These are phyloP conservation scores for Anthophora plumipes DNA, from an alignment of 2,888 invertebrate species.

Conservation along the genomic window DNA sequence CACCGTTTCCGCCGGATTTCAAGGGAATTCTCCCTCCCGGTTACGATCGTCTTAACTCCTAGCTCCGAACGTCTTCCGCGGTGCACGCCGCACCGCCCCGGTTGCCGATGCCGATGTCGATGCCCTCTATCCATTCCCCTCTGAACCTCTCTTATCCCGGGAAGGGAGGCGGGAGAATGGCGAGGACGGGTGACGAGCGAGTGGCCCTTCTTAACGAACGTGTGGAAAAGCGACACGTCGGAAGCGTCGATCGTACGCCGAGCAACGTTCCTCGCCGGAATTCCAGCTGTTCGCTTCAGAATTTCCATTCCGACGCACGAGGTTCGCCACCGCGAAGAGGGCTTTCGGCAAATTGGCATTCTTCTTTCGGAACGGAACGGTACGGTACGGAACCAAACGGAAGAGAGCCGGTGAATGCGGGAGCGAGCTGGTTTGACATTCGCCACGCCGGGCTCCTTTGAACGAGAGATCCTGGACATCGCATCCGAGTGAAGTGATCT, in stretches of 20 bases:
- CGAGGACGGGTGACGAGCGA: no score
- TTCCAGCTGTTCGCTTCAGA: slow-evolving; percentile 70
- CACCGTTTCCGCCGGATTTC: slow-evolving; percentile 72
- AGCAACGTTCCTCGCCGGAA: slow-evolving; percentile 56
- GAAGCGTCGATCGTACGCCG: slow-evolving; percentile 26
- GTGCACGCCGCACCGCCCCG: background rate
- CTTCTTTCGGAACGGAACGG: slow-evolving; percentile 74
- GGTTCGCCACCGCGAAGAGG: slow-evolving; percentile 71
- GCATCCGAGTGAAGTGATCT: slow-evolving; percentile 80
- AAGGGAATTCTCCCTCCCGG: slow-evolving; percentile 56
- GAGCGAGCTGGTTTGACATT: slow-evolving; percentile 76
- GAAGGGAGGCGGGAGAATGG: no score
- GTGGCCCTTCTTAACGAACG: no score
- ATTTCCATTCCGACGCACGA: slow-evolving; percentile 66
- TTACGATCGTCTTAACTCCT: slow-evolving; percentile 64
- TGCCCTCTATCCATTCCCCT: no score
- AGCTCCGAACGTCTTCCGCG: slow-evolving; percentile 42
- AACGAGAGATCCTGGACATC: slow-evolving; percentile 74
- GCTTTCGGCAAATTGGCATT: slow-evolving; percentile 80
- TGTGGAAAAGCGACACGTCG: slow-evolving; percentile 28
- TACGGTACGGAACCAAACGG: slow-evolving; percentile 48
- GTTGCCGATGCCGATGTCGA: no score
- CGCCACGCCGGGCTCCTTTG: slow-evolving; percentile 75
- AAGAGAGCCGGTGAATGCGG: slow-evolving; percentile 64
- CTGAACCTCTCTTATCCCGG: no score